A percentile compares a stretch with the other conserved stretches of the same genome.
Evolutionary conservation across 1,140 invertebrate genomes (phyloP).

Genomic region (Drosophila asahinai): DNA sequence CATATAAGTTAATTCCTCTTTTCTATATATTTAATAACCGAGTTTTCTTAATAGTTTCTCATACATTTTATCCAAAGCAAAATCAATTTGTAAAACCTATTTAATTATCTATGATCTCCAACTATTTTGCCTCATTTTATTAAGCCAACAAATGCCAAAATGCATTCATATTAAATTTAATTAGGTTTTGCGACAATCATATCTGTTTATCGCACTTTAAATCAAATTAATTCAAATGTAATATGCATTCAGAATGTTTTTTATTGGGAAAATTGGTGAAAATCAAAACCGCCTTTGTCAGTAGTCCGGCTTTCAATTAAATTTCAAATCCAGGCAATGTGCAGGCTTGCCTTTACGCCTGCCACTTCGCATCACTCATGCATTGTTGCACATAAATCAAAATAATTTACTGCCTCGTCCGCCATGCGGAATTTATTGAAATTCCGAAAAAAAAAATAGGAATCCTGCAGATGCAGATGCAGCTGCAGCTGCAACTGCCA

Average conservation of each 20-base stretch:
- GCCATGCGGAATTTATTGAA: slow-evolving; percentile 53
- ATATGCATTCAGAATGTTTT: neutral
- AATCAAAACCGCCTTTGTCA: slow-evolving; percentile 26
- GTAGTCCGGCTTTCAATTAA: slow-evolving; percentile 34
- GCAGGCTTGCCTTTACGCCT: slow-evolving; percentile 8
- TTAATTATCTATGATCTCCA: neutral
- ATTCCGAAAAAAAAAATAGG: slow-evolving; percentile 24
- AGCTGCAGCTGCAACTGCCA: slow-evolving; percentile 6
- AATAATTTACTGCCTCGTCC: slow-evolving; percentile 65
- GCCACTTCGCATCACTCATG: slow-evolving; percentile 47
- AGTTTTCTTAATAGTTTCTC: neutral
- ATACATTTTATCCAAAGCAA: neutral
- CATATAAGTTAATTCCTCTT: no score
- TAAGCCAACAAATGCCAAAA: neutral
- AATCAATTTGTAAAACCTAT: neutral
- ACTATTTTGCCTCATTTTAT: neutral
- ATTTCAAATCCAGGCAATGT: slow-evolving; percentile 48
- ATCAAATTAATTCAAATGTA: neutral
- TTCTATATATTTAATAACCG: neutral
- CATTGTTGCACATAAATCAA: slow-evolving; percentile 68
- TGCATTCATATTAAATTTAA: neutral
- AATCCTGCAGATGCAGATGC: slow-evolving; percentile 6
- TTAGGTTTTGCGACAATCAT: neutral
- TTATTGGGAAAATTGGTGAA: neutral
- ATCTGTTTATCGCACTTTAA: neutral